Evolutionary conservation across 2,113 vertebrate species (phyloP).

Genomic region (Ammodytes dubius): DNA sequence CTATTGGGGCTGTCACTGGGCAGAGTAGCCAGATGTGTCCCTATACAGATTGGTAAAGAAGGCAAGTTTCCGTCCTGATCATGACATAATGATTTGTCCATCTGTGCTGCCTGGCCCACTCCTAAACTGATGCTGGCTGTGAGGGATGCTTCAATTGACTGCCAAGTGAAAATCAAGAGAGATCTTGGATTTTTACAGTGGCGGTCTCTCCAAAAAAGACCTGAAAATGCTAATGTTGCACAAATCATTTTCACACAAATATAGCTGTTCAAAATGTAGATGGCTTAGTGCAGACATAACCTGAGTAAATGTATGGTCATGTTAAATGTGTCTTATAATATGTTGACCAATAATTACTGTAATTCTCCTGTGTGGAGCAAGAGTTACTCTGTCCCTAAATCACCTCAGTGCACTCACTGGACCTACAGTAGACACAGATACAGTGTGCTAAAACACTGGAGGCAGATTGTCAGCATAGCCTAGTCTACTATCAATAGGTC

Average conservation of each 20-base stretch:
- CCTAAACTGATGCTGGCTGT: neutral
- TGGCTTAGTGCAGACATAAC: neutral
- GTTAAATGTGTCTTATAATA: neutral
- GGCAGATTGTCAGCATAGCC: constrained; percentile 20
- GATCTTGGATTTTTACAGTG: too few species aligned
- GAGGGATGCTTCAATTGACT: neutral
- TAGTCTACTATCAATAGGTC: constrained; percentile 23
- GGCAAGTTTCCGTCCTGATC: neutral
- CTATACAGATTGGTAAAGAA: neutral
- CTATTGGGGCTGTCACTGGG: neutral
- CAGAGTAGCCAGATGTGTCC: neutral
- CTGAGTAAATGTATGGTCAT: neutral
- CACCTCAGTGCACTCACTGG: constrained; percentile 32
- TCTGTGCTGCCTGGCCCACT: neutral
- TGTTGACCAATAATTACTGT: neutral
- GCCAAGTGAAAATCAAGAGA: neutral
- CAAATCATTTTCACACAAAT: neutral
- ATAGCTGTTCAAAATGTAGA: neutral
- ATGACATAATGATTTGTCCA: neutral
- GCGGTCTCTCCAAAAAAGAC: neutral
- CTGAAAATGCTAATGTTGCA: neutral
- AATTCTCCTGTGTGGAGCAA: neutral
- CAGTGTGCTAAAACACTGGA: constrained; percentile 27
- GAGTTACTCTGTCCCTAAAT: constrained; percentile 30
- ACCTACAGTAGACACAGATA: constrained; percentile 5